Evolutionary conservation across 2,797 vertebrate species (phyloP), one percentile per base, ranked within the genome.

Genomic region (Columba guinea): DNA sequence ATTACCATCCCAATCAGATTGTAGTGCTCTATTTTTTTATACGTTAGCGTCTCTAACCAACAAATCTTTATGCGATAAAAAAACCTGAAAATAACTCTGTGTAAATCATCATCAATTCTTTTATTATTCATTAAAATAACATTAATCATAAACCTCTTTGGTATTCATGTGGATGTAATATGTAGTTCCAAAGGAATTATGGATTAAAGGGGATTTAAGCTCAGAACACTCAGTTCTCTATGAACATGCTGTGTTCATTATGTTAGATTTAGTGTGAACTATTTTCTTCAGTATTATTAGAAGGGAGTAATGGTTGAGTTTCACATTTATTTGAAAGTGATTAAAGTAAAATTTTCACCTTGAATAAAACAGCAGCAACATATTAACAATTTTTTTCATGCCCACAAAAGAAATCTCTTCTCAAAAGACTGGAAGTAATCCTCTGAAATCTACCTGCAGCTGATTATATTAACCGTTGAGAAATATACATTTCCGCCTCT

Each of bases 51-150:
- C 76, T 75, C 69, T 87, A 93, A 93, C 94, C 74, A 96, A 81
- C 76, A 93, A 88, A 91, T 92, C 69, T 76, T 93, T 69, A 64
- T 65, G 67, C 7, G 39, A 32, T 46, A 46, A 92, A 94, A 70
- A 91, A 94, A 73, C 15, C 65, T 83, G 82, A 94, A 95, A 93
- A 94, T 94, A 95, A 64, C 70, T 59, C 93, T 92, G 62, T 87
- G 86, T 94, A 96, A 95, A 97, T 95, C 90, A 80, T 96, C 84
- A 96, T 94, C 95, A 96, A 87, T 84, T 95, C 86, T 96, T 96
- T 95, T 95, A 96, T 96, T 96, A 96, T 97, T 97, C 96, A 97
- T 97, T 97, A 97, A 97, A 97, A 96, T 97, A 97, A 97, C 87
- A 97, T 89, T 97, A 96, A 97, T 95, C 90, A 58, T 88, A 97